phyloP scores from a whole-genome alignment of 2,888 invertebrate species.

The Corbicula japonica region DNA sequence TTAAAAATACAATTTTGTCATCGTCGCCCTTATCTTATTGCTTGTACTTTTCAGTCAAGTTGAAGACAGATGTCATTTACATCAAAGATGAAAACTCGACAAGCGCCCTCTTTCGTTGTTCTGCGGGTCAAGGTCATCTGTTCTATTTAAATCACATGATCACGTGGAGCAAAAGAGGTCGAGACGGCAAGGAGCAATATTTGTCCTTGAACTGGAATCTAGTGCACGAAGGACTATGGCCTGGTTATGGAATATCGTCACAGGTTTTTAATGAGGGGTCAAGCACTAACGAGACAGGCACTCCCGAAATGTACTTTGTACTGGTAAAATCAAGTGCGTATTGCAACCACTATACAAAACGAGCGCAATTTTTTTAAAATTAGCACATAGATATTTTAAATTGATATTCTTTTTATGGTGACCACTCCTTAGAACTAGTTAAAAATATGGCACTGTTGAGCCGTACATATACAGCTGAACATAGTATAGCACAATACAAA shows the following conservation, averaged over 20 bases:
- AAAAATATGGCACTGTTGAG: background rate
- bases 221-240: slow-evolving; percentile 32
- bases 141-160: slow-evolving; percentile 55
- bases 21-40: background rate
- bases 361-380: background rate
- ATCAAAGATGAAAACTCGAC: slow-evolving; percentile 35
- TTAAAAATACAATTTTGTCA: too few relatives aligned
- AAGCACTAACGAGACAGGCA: background rate
- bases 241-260: slow-evolving; percentile 38
- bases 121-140: slow-evolving; percentile 39
- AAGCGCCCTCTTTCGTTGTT: slow-evolving; percentile 50
- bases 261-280: slow-evolving; percentile 19
- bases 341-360: too few relatives aligned
- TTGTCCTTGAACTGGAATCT: slow-evolving; percentile 63
- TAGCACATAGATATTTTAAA: background rate
- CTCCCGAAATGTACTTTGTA: slow-evolving; percentile 44
- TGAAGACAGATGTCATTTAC: slow-evolving; percentile 33
- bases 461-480: too few relatives aligned
- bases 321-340: slow-evolving; percentile 44
- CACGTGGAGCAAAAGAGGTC: slow-evolving; percentile 58
- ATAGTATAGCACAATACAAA: too few relatives aligned
- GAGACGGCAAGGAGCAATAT: slow-evolving; percentile 52
- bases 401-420: background rate
- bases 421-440: background rate
- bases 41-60: slow-evolving; percentile 20